These are phyloP conservation scores for Aphelocoma coerulescens DNA, from an alignment of 2,113 vertebrate species.

Conservation along the genomic window DNA sequence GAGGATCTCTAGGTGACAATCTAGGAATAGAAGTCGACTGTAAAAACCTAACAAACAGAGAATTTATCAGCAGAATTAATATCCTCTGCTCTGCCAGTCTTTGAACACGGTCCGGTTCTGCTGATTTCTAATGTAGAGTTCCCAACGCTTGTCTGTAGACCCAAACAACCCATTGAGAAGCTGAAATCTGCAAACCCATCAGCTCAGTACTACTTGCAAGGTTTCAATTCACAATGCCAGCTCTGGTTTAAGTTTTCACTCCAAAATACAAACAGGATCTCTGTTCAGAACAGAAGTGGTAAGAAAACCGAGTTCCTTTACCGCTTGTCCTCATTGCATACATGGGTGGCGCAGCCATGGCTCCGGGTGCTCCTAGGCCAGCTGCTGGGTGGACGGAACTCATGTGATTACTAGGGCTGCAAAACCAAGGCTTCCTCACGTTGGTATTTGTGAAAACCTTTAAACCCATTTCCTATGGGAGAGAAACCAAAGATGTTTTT, in stretches of 20 bases:
- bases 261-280: background rate
- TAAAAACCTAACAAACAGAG: background rate
- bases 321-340: background rate
- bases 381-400: fast-evolving
- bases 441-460: conserved; percentile 63
- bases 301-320: background rate
- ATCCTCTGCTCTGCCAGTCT: background rate
- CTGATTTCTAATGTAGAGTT: background rate
- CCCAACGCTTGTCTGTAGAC: background rate
- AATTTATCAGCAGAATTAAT: background rate
- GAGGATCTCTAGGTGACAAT: background rate
- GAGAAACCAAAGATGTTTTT: background rate
- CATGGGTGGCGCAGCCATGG: fast-evolving
- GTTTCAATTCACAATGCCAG: background rate
- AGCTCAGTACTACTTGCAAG: background rate
- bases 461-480: conserved; percentile 53
- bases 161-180: background rate
- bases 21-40: background rate
- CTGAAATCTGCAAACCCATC: background rate
- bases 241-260: background rate
- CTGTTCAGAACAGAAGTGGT: background rate
- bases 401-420: fast-evolving
- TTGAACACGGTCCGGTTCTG: background rate
- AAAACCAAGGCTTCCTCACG: conserved; percentile 31
- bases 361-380: fast-evolving